Base-by-base conservation (phyloP, 2,888 invertebrate species). In the Falcaria lacertinaria region DNA sequence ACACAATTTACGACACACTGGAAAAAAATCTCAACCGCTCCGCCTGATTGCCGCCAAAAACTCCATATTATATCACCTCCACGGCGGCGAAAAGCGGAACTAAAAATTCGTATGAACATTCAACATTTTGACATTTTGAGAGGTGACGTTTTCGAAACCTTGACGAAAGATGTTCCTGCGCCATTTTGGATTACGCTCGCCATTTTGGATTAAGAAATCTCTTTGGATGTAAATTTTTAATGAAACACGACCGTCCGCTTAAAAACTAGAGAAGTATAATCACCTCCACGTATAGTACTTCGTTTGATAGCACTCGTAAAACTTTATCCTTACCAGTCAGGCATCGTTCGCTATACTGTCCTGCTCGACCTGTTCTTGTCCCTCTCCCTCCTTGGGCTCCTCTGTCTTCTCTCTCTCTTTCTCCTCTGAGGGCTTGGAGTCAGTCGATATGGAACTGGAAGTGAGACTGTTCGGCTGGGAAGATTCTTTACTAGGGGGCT, bases 381-480 rank as follows among this genome's bases (percentile, higher is more conserved):
- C 7, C 42, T 60, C 60, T 5, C 40, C 52, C 33, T 67, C 59
- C 44, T 60, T 65, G 50, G 52, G 68, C 44, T 60, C 64, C 11
- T 57, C 49, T 34, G 50, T 48, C 14, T 48, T 53, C 35, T 48
- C 64, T 40, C 71, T 71, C 52, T 72, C 69, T 16, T 53, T 43
- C 37, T 63, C 61, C 44, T 74, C 69, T 41, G 80, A 80, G 1
- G 80, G 79, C 58, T 84, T 83, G 16, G 84, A 85, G 54, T 89
- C 88, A 16, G 74, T 84, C 1, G 88, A 86, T 51, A 82, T 81
- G 4, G 84, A 83, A 49, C 85, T 85, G 2, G 88, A 87, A 0
- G 88, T 83, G 0, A 87, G 57, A 39, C 88, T 89, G 71, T 82
- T 80, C 0, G 88, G 80, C 48, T 86, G 86, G 1, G 88, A 87